A percentile compares a stretch with the other conserved stretches of the same genome.
phyloP scores from a whole-genome alignment of 2,797 vertebrate genomes.

The Cichlasoma orientale region DNA sequence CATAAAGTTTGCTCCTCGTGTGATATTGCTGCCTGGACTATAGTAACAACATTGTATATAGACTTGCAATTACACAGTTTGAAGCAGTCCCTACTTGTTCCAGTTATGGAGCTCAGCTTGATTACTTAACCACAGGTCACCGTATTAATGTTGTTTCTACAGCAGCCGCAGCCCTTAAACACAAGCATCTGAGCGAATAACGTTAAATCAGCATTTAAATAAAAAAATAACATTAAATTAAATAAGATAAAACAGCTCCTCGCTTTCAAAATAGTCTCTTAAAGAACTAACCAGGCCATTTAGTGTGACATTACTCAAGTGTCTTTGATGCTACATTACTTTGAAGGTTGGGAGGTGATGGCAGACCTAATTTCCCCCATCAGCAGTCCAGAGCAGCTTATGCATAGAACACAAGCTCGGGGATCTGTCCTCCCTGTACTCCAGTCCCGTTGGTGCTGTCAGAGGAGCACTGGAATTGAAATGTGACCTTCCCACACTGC shows the following conservation, averaged over 20 bases:
- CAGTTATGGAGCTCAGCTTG: conserved; percentile 52
- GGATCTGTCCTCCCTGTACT: conserved; percentile 98
- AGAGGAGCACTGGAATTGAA: conserved; percentile 98
- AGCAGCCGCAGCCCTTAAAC: conserved; percentile 58
- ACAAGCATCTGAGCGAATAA: conserved; percentile 61
- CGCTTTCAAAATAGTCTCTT: conserved; percentile 74
- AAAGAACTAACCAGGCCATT: conserved; percentile 73
- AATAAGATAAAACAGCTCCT: conserved; percentile 87
- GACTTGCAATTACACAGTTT: conserved; percentile 53
- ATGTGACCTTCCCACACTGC: conserved; percentile 94
- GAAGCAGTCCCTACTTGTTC: conserved; percentile 49
- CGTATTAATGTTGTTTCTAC: conserved; percentile 58
- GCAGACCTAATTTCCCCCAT: conserved; percentile 29
- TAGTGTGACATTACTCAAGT: conserved; percentile 73
- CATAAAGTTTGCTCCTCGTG: conserved; percentile 47
- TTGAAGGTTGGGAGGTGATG: conserved; percentile 61
- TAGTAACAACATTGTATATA: conserved; percentile 50
- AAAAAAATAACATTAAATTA: conserved; percentile 89
- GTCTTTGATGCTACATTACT: conserved; percentile 79
- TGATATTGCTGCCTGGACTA: conserved; percentile 46
- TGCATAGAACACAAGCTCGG: conserved; percentile 98
- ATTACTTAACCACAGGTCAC: conserved; percentile 63
- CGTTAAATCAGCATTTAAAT: conserved; percentile 79
- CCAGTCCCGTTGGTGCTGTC: conserved; percentile 99
- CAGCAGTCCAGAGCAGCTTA: conserved; percentile 72